Base-by-base conservation (phyloP, 2,888 invertebrate species). In the Aspidapion aeneum region DNA sequence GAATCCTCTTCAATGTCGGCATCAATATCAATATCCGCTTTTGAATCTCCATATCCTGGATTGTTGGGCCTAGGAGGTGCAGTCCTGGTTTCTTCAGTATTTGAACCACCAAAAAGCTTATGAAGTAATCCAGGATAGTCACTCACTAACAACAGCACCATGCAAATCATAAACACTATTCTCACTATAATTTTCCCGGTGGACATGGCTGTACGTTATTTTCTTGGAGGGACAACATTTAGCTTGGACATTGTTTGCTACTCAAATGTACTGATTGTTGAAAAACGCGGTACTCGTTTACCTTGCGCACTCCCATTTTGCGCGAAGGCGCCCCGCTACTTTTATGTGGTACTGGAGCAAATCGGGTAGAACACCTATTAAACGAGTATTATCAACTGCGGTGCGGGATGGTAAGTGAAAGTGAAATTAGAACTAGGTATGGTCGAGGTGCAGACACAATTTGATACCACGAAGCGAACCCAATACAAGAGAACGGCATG, bases 111-210 rank as follows among this genome's bases (percentile, higher is more conserved):
- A 63, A 84, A 78, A 49, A 83, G 73, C 60, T 80, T 80, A 22
- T 80, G 77, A 48, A 85, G 73, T 52, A 85, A 73, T 49, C 81
- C 78, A 2, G 81, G 82, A 72, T 85, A 84, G 74, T 86, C 85
- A 49, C 84, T 83, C 63, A 84, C 81, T 63, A 86, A 77, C 66
- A 85, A 79, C 63, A 85, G 75, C 68, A 85, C 80, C 75, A 85
- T 79, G 65, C 84, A 83, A 50, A 84, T 73, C 65, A 84, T 80
- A 73, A 85, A 82, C 64, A 84, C 80, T 52, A 85, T 74, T 5
- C 84, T 81, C 54, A 85, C 78, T 35, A 79, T 71, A 51, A 78
- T 75, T 72, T 78, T 78, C 59, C 79, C 75, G 51, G 75, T 69
- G 51, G 70, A 66, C 60, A 77, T 74, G 79, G 79, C 79, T 59